Evolutionary conservation across 2,113 vertebrate species (phyloP), one percentile per base, ranked within the genome.

Genomic region (Petrocephalus zakoni): DNA sequence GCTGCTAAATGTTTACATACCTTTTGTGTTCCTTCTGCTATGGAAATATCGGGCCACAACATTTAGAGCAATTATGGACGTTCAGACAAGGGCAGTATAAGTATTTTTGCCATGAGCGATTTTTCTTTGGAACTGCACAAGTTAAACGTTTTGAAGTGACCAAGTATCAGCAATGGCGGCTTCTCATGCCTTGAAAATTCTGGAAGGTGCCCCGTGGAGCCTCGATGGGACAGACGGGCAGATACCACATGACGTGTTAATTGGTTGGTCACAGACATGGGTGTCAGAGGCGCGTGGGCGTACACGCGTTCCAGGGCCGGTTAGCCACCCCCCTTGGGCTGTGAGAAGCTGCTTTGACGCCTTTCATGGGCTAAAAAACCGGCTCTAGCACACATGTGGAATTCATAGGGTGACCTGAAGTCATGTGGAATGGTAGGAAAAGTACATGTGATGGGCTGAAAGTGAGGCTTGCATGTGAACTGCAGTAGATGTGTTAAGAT

Each of bases 221-320:
- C 64, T 5, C 29, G 56, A 8, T 34, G 86, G 68, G 42, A 85
- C 87, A 85, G 85, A 90, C 22, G 64, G 86, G 78, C 86, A 13
- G 47, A 52, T 81, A 75, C 15, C n/a, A 29, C 90, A 51, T 87
- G 86, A 9, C 81, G 47, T 49, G 58, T 61, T 84, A 88, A 52
- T 46, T 68, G 37, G 37, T 89, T 87, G 85, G 90, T 85, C 85
- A 7, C 78, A 88, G 88, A 90, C 47, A 64, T 56, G 53, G 90
- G 85, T n/a, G 56, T n/a, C 83, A 84, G 49, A 46, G 72, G 51
- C 87, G 61, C 88, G 90, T 89, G 88, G 85, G 90, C 85, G 90
- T 89, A 61, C 6, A 17, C 81, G 72, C 84, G 55, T 42, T 17
- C 53, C 52, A 83, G 72, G 61, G 25, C 13, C 22, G 86, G 90